A percentile compares a stretch with the other conserved stretches of the same genome.
These are phyloP conservation scores for Gallinago undulata DNA, from an alignment of 2,113 vertebrate species.

Conservation along the genomic window DNA sequence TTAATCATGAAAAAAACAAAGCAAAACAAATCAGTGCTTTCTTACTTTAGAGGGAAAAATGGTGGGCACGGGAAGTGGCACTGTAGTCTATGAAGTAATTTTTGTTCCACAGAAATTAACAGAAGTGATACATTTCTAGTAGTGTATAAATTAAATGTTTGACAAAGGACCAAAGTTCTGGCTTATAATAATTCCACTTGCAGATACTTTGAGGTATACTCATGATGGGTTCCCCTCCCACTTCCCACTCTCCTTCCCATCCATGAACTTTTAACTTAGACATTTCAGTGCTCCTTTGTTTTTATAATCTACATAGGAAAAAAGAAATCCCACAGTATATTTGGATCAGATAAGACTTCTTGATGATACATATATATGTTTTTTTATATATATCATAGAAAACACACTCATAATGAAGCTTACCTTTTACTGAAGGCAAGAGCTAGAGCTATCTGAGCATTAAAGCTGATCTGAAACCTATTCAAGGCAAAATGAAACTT, in stretches of 20 bases:
- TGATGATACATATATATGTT: neutral
- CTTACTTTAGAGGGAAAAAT: neutral
- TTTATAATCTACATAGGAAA: neutral
- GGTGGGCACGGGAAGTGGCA: neutral
- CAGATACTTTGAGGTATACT: slow-evolving; percentile 8
- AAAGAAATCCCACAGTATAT: slow-evolving; percentile 24
- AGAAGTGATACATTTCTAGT: neutral
- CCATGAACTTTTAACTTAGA: slow-evolving; percentile 47
- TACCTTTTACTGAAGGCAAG: neutral
- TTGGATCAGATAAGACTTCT: neutral
- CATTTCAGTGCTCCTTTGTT: neutral
- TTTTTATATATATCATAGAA: neutral
- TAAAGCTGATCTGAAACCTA: slow-evolving; percentile 16
- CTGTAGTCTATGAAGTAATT: neutral
- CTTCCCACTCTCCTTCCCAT: neutral
- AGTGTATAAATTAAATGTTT: neutral
- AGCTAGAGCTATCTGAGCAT: neutral
- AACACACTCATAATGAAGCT: neutral
- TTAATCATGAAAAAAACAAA: neutral
- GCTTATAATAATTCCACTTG: neutral
- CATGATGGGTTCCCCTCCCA: neutral
- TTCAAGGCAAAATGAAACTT: neutral
- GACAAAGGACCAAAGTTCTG: slow-evolving; percentile 17
- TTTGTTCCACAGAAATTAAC: neutral
- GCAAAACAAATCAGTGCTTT: neutral